Conservation (phyloP, 2,113 vertebrate species). For the Micronisus gabar region DNA sequence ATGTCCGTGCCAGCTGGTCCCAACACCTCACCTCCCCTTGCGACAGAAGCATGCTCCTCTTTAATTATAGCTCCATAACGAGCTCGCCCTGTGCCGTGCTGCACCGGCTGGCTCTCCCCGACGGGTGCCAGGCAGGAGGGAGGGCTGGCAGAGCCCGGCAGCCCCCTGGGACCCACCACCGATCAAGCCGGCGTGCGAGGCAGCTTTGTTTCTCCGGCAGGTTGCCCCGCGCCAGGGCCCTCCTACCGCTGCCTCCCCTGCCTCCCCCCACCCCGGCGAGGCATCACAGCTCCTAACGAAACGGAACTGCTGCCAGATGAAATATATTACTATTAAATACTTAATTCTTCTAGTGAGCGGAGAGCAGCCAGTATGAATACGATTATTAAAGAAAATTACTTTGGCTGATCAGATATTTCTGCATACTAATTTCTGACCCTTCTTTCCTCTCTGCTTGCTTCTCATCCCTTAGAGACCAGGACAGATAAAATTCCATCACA, state of each 20-base stretch:
- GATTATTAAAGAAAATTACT: conserved; percentile 92
- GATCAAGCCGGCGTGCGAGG: fast-evolving
- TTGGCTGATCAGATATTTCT: conserved; percentile 92
- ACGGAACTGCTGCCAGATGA: conserved; percentile 85
- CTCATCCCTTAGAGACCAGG: conserved; percentile 81
- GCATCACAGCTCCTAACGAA: conserved; percentile 82
- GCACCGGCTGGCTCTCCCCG: neutral
- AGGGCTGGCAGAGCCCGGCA: neutral
- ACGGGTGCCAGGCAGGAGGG: neutral
- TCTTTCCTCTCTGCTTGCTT: conserved; percentile 81
- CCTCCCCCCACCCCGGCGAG: conserved; percentile 66
- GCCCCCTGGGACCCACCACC: neutral
- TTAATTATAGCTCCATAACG: neutral
- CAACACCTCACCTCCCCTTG: neutral
- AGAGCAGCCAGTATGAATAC: conserved; percentile 88
- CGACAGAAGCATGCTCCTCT: neutral
- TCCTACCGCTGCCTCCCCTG: neutral
- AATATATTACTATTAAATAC: conserved; percentile 90
- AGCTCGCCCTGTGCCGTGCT: neutral
- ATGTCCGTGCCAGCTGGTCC: fast-evolving
- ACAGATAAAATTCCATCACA: conserved; percentile 88
- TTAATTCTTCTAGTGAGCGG: conserved; percentile 88
- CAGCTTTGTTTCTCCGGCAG: neutral
- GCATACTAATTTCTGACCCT: conserved; percentile 90
- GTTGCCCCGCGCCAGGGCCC: neutral